phyloP scores from a whole-genome alignment of 2,797 vertebrate species.

The Fistularia commersonii region DNA sequence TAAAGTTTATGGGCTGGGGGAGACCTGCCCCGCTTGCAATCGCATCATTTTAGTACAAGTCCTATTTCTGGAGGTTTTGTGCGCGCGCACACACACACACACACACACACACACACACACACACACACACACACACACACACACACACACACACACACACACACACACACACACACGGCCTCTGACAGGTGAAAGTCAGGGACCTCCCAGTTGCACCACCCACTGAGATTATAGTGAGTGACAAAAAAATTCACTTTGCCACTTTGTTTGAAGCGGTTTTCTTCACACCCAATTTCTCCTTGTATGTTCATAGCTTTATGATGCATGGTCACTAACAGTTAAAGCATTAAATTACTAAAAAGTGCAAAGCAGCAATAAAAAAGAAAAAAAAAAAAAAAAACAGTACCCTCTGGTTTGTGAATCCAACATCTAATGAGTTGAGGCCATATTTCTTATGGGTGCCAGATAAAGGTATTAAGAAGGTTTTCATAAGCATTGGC shows the following conservation, averaged over 20 bases:
- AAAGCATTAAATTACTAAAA: conserved; percentile 43
- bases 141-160: conserved; percentile 1
- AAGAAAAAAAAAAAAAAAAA: conserved; percentile 19
- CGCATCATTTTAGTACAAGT: conserved; percentile 48
- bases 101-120: conserved; percentile 1
- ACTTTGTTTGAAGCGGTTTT: conserved; percentile 33
- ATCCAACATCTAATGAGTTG: conserved; percentile 32
- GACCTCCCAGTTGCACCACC: conserved; percentile 64
- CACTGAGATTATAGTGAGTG: conserved; percentile 57
- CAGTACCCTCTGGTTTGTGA: conserved; percentile 24
- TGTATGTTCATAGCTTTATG: conserved; percentile 41
- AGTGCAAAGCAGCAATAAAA: conserved; percentile 40
- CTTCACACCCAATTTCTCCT: conserved; percentile 40
- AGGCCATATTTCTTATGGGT: conserved; percentile 28
- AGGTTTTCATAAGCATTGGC: conserved; percentile 50
- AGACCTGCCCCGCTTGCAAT: conserved; percentile 44
- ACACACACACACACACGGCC: conserved; percentile 10
- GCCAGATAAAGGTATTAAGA: conserved; percentile 46
- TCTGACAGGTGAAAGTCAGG: conserved; percentile 55
- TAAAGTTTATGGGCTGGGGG: conserved; percentile 67
- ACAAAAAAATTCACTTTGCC: conserved; percentile 38
- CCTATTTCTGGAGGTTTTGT: conserved; percentile 23
- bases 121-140: background rate
- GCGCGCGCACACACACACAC: background rate
- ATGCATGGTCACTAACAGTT: conserved; percentile 53